These are phyloP conservation scores for Saturnia japonica DNA, from an alignment of 2,888 invertebrate species.

Conservation along the genomic window DNA sequence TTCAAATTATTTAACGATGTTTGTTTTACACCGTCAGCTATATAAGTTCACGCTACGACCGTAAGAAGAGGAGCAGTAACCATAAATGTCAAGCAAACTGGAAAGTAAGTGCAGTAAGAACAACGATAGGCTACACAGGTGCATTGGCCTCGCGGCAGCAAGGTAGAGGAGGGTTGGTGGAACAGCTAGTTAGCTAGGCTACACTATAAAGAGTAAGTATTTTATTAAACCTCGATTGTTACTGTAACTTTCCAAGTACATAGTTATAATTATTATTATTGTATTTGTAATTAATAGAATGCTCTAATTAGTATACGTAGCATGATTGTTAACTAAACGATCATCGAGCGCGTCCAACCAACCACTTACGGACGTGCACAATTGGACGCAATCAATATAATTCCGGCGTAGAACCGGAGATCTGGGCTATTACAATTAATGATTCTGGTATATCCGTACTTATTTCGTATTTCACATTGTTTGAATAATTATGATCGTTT, in stretches of 20 bases:
- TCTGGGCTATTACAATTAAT: constrained; percentile 11
- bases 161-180: too few relatives aligned
- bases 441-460: constrained; percentile 7
- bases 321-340: constrained; percentile 31
- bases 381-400: constrained; percentile 30
- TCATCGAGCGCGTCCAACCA: constrained; percentile 25
- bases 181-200: too few relatives aligned
- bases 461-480: not conserved
- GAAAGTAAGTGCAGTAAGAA: too few relatives aligned
- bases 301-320: constrained; percentile 11
- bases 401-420: constrained; percentile 6
- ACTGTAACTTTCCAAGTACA: not conserved
- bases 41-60: too few relatives aligned
- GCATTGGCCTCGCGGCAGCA: too few relatives aligned
- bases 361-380: constrained; percentile 24
- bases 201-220: not conserved
- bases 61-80: too few relatives aligned
- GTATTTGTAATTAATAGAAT: not conserved
- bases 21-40: too few relatives aligned
- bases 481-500: not conserved
- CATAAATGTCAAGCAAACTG: too few relatives aligned
- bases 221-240: not conserved
- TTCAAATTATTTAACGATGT: too few relatives aligned
- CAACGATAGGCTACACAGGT: too few relatives aligned
- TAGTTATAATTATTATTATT: not conserved